phyloP scores from a whole-genome alignment of 2,797 vertebrate genomes.

The Trachops cirrhosus region DNA sequence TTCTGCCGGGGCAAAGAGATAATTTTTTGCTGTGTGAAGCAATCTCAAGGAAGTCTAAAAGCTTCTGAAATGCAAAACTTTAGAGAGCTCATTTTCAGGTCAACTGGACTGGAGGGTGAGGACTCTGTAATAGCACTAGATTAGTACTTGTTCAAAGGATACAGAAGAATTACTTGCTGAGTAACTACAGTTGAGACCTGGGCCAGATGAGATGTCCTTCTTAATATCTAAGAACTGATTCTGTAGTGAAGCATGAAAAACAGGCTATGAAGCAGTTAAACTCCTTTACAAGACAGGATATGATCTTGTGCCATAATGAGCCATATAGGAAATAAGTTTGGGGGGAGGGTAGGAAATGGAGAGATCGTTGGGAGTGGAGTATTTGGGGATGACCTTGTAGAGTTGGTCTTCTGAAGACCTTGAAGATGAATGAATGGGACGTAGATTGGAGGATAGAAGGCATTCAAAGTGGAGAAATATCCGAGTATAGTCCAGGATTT shows the following conservation, averaged over 20 bases:
- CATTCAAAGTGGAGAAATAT: neutral
- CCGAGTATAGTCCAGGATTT: neutral
- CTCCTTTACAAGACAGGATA: neutral
- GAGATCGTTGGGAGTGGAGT: neutral
- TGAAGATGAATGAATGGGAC: neutral
- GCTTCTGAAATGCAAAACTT: neutral
- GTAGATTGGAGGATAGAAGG: neutral
- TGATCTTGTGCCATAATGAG: neutral
- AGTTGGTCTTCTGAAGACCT: neutral
- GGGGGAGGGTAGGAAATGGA: neutral
- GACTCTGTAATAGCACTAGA: neutral
- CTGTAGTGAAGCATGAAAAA: neutral
- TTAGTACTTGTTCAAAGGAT: neutral
- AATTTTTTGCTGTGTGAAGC: neutral
- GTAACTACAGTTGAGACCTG: neutral
- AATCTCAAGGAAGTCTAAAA: neutral
- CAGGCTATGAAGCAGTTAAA: neutral
- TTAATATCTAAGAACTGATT: conserved; percentile 1
- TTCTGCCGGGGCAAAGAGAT: neutral
- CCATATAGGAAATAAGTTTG: neutral
- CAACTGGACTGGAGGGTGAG: neutral
- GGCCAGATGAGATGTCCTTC: neutral
- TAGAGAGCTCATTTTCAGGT: neutral
- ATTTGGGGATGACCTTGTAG: neutral
- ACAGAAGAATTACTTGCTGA: neutral